phyloP scores from a whole-genome alignment of 2,888 invertebrate genomes.

The Cheilosia scutellata region DNA sequence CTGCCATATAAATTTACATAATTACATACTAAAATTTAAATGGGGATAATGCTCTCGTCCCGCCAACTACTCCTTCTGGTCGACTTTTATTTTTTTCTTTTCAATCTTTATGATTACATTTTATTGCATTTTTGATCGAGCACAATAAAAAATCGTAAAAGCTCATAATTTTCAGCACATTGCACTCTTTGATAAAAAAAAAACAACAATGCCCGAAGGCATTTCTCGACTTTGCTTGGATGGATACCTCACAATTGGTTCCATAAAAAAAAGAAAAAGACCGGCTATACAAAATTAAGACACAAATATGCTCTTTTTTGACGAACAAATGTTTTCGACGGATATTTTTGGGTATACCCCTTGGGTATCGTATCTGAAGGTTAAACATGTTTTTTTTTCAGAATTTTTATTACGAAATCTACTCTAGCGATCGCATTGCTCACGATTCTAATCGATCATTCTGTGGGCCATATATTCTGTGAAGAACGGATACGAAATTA shows the following conservation, averaged over 20 bases:
- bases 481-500: neutral
- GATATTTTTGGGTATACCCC: slow-evolving; percentile 7
- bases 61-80: neutral
- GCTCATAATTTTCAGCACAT: slow-evolving; percentile 63
- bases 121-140: slow-evolving; percentile 71
- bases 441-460: slow-evolving; percentile 74
- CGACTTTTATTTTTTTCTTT: slow-evolving; percentile 21
- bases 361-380: slow-evolving; percentile 8
- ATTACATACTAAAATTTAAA: slow-evolving; percentile 56
- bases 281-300: slow-evolving; percentile 56
- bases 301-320: slow-evolving; percentile 48
- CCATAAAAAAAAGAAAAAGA: slow-evolving; percentile 17
- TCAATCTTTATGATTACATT: too few relatives aligned
- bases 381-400: slow-evolving; percentile 2
- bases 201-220: slow-evolving; percentile 20
- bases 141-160: slow-evolving; percentile 65
- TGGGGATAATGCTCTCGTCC: slow-evolving; percentile 17
- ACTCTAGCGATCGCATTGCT: slow-evolving; percentile 45
- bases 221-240: slow-evolving; percentile 14
- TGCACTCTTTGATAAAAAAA: slow-evolving; percentile 47
- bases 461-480: slow-evolving; percentile 4
- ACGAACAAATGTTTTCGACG: slow-evolving; percentile 11
- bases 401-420: slow-evolving; percentile 44
- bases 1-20: slow-evolving; percentile 61
- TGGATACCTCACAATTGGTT: slow-evolving; percentile 23